Evolutionary conservation across 2,797 vertebrate species (phyloP).

Genomic region (Falco naumanni): DNA sequence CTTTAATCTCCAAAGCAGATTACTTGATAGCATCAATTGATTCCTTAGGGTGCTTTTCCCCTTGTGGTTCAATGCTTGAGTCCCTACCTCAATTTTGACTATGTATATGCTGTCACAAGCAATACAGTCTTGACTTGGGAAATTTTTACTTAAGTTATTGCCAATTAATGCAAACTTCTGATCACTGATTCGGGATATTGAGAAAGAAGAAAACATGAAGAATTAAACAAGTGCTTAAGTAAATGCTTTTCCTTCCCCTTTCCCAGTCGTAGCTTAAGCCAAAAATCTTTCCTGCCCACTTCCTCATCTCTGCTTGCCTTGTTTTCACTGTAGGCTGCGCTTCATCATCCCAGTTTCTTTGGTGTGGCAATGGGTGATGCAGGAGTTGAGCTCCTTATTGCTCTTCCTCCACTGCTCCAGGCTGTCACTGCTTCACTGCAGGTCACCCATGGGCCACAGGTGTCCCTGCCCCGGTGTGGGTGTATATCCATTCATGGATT

Average conservation of each 20-base stretch:
- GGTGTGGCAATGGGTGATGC: background rate
- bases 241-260: background rate
- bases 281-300: background rate
- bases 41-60: slow-evolving; percentile 47
- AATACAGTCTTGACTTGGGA: background rate
- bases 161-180: background rate
- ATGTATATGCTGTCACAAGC: background rate
- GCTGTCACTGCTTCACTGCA: background rate
- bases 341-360: background rate
- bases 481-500: background rate
- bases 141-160: background rate
- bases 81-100: background rate
- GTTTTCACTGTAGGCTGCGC: accelerated
- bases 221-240: background rate
- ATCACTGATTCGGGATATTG: background rate
- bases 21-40: slow-evolving; percentile 40
- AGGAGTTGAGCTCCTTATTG: background rate
- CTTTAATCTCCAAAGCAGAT: slow-evolving; percentile 50
- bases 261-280: background rate
- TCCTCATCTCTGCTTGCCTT: background rate
- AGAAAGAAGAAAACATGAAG: background rate
- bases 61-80: background rate
- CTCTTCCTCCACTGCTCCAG: background rate
- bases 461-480: accelerated
- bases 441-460: background rate